phyloP scores from a whole-genome alignment of 2,888 invertebrate genomes.

The Thereva nobilitata region DNA sequence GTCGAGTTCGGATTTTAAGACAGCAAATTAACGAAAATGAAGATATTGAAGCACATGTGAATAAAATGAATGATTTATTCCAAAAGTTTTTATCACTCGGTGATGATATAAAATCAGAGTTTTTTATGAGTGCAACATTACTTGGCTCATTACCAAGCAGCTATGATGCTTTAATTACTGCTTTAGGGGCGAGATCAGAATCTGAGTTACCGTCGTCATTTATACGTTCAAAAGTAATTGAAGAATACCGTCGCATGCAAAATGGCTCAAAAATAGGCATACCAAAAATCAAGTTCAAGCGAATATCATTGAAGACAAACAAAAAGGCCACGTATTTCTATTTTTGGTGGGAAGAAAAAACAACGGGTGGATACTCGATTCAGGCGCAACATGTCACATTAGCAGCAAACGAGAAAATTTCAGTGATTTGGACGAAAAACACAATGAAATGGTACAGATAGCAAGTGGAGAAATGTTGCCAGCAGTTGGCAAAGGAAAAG shows the following conservation, averaged over 20 bases:
- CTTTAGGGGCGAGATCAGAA: no score
- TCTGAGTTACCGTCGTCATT: no score
- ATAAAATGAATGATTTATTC: no score
- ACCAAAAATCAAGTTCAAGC: no score
- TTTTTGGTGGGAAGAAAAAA: constrained; percentile 7
- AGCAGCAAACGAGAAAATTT: constrained; percentile 28
- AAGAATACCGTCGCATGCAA: no score
- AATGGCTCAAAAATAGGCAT: no score
- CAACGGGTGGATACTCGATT: constrained; percentile 35
- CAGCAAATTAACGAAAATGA: constrained; percentile 35
- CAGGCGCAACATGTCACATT: constrained; percentile 36
- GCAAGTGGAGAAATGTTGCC: constrained; percentile 26
- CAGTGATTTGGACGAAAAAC: constrained; percentile 22
- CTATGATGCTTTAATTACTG: no score
- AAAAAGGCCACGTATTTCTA: constrained; percentile 20
- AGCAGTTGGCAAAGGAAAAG: constrained; percentile 28
- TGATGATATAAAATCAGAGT: no score
- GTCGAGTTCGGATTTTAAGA: constrained; percentile 32
- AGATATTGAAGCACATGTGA: constrained; percentile 33
- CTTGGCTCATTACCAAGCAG: no score
- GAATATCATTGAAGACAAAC: constrained; percentile 27
- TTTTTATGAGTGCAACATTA: no score
- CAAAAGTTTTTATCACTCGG: no score
- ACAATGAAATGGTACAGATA: constrained; percentile 9
- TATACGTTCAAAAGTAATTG: no score